These are phyloP conservation scores for Osmerus mordax DNA, from an alignment of 2,113 vertebrate genomes.

Conservation along the genomic window DNA sequence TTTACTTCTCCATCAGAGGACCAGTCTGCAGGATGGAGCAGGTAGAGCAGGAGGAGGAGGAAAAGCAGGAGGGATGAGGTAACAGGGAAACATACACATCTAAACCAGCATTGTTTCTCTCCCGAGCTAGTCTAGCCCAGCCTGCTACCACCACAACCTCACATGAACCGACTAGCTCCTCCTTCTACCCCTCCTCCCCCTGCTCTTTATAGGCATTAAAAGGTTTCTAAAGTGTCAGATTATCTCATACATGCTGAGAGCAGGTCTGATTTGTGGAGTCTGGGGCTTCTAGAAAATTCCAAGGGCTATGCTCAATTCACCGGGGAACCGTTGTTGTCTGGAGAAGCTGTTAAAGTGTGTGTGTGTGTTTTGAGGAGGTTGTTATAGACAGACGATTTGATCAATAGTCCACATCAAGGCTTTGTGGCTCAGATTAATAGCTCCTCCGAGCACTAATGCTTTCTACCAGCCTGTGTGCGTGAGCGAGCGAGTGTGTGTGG, in stretches of 20 bases:
- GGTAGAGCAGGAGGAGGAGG: neutral
- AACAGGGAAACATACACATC: neutral
- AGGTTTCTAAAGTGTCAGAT: conserved; percentile 47
- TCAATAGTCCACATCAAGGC: conserved; percentile 1
- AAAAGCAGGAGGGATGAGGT: neutral
- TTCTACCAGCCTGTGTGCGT: neutral
- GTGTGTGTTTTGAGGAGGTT: conserved; percentile 13
- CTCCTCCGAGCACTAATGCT: conserved; percentile 6
- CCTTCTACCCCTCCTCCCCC: neutral
- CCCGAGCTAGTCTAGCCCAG: neutral
- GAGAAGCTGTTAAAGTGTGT: conserved; percentile 6
- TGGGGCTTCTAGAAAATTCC: conserved; percentile 29
- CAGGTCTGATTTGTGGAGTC: neutral
- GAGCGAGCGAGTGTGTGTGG: neutral
- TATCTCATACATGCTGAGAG: conserved; percentile 49
- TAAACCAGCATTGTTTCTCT: no score
- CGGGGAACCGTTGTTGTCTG: conserved; percentile 42
- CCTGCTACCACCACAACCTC: neutral
- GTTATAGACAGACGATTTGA: neutral
- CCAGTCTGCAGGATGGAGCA: no score
- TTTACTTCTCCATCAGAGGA: no score
- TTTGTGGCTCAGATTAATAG: conserved; percentile 6
- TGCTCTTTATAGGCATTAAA: conserved; percentile 34
- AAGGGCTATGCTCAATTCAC: conserved; percentile 15
- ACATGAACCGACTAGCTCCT: conserved; percentile 1